Conservation (phyloP, 2,888 invertebrate species). For the Nasonovia ribisnigri region DNA sequence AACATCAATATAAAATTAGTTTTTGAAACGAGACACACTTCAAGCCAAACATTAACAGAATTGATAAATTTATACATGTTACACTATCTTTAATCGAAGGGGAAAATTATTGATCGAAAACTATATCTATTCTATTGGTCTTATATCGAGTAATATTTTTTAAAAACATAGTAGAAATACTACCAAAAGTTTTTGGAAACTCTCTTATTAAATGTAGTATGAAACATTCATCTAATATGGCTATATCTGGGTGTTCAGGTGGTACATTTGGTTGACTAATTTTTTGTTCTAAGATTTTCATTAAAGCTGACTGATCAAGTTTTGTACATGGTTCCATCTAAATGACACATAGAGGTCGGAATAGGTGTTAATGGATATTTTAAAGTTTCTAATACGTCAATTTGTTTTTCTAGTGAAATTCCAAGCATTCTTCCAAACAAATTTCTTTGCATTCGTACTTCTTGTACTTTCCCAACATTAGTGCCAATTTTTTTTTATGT, state of each 20-base stretch:
- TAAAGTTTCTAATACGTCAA: slow-evolving; percentile 67
- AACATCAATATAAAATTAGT: slow-evolving; percentile 27
- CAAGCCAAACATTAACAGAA: slow-evolving; percentile 3
- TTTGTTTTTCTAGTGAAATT: slow-evolving; percentile 57
- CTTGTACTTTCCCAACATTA: slow-evolving; percentile 18
- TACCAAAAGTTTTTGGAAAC: slow-evolving; percentile 66
- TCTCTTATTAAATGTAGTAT: slow-evolving; percentile 62
- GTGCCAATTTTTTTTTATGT: neutral
- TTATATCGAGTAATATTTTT: no score
- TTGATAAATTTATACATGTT: slow-evolving; percentile 32
- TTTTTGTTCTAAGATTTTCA: slow-evolving; percentile 66
- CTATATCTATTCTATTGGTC: no score
- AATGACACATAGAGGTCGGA: slow-evolving; percentile 67
- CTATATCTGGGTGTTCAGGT: slow-evolving; percentile 57
- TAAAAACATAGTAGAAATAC: no score
- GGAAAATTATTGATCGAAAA: no score
- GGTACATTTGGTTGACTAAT: slow-evolving; percentile 15
- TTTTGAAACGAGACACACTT: slow-evolving; percentile 2
- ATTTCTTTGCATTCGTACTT: slow-evolving; percentile 3
- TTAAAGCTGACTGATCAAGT: slow-evolving; percentile 68
- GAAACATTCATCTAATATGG: slow-evolving; percentile 66
- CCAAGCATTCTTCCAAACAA: slow-evolving; percentile 45
- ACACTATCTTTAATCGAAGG: no score
- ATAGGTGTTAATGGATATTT: slow-evolving; percentile 68
- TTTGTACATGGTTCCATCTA: slow-evolving; percentile 67